A percentile compares a stretch with the other conserved stretches of the same genome.
These are phyloP conservation scores for Miniopterus natalensis DNA, from an alignment of 2,113 vertebrate genomes.

Conservation along the genomic window DNA sequence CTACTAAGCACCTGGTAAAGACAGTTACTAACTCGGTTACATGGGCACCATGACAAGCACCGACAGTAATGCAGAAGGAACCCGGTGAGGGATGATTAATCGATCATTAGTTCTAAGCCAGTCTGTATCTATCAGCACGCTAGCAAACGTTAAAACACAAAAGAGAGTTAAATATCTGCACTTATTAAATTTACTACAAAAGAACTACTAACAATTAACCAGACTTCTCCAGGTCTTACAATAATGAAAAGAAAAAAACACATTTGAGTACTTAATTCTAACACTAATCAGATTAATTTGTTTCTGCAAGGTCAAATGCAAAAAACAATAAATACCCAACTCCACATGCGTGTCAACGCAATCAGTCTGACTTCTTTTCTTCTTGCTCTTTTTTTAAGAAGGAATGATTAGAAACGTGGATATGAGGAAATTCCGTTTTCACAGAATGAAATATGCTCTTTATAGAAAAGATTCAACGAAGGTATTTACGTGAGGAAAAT, in stretches of 20 bases:
- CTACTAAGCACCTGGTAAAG: neutral
- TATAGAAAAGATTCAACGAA: constrained; percentile 34
- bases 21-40: neutral
- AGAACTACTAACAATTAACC: neutral
- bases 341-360: neutral
- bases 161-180: constrained; percentile 32
- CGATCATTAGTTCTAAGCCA: neutral
- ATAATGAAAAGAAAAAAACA: neutral
- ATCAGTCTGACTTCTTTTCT: neutral
- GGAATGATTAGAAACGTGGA: constrained; percentile 9
- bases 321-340: neutral
- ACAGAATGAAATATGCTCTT: constrained; percentile 37
- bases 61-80: neutral
- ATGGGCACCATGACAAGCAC: neutral
- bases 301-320: constrained; percentile 47
- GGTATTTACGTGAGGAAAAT: neutral
- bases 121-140: neutral
- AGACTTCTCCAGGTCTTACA: constrained; percentile 26
- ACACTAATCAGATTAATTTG: constrained; percentile 41
- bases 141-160: neutral
- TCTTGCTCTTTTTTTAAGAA: neutral
- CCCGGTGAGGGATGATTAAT: neutral
- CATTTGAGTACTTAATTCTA: constrained; percentile 47
- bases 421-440: constrained; percentile 27
- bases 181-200: constrained; percentile 18